Evolutionary conservation across 2,888 invertebrate species (phyloP), one percentile per base, ranked within the genome.

Genomic region (Achlya flavicornis): DNA sequence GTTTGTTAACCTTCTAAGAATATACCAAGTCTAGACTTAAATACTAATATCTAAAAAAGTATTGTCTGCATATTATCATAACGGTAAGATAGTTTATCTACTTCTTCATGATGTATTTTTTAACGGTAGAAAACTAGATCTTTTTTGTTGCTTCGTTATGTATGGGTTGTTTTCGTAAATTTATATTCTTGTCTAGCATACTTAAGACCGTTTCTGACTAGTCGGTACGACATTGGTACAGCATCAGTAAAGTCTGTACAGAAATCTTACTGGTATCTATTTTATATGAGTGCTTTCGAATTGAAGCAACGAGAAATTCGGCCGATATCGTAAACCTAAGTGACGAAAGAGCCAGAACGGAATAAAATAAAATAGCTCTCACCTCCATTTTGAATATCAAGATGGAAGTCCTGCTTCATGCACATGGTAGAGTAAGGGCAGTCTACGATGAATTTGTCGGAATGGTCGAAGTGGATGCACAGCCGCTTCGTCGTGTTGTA

Each of bases 381-480:
- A 96, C 96, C 95, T 92, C 96, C 96, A 79, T 95, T 95, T 72
- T 95, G 95, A 77, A 97, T 94, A 69, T 95, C 92, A 19, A 95
- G 94, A 72, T 94, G 94, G 69, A 95, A 95, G 61, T 96, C 95
- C 79, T 95, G 96, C 85, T 97, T 98, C 94, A 96, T 95, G 82
- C 98, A 98, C 94, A 97, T 96, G 1, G 97, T 97, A 0, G 98
- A 98, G 81, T 95, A 96, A 0, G 96, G 96, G 83, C 98, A 98
- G 69, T 96, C 95, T 6, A 96, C 95, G 67, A 96, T 95, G 86
- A 95, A 98, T 73, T 94, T 94, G 7, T 94, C 90, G 2, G 96
- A 95, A 74, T 95, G 94, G 83, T 97, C 96, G 84, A 98, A 98
- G 79, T 96, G 95, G 8, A 96, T 94, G 84, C 98, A 98, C 57